Conservation (phyloP, 2,888 invertebrate species). For the Tiliacea aurago region DNA sequence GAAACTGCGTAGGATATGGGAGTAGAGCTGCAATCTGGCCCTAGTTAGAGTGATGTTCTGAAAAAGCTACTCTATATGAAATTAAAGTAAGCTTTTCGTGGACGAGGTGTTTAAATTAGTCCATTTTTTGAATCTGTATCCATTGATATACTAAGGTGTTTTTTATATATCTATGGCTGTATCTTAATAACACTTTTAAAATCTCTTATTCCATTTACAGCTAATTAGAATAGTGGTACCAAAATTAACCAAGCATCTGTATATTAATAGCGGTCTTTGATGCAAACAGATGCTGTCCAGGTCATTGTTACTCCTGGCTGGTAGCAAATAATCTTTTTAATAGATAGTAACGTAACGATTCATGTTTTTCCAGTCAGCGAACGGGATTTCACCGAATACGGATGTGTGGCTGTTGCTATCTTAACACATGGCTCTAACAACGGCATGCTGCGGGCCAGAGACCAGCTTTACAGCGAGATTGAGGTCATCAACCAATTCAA, state of each 20-base stretch:
- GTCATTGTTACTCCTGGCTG: background rate
- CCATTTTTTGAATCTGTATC: background rate
- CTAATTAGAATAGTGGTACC: background rate
- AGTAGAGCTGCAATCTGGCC: background rate
- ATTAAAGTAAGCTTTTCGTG: background rate
- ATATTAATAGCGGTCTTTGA: no score
- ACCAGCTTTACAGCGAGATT: slow-evolving; percentile 77
- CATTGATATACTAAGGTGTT: no score
- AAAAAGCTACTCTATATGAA: background rate
- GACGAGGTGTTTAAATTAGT: background rate
- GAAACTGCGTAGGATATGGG: background rate
- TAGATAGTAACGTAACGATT: background rate
- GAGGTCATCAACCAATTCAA: slow-evolving; percentile 82
- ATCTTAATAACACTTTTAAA: background rate
- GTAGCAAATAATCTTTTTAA: background rate
- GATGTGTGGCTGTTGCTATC: slow-evolving; percentile 80
- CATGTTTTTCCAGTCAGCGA: slow-evolving; percentile 67
- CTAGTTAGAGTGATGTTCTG: background rate
- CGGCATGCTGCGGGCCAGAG: slow-evolving; percentile 79
- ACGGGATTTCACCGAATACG: slow-evolving; percentile 79
- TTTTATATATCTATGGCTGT: no score
- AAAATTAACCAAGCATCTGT: background rate
- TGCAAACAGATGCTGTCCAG: background rate
- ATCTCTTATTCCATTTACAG: no score
- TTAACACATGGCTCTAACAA: slow-evolving; percentile 81